A percentile compares a stretch with the other conserved stretches of the same genome.
Evolutionary conservation across 2,797 vertebrate genomes (phyloP).

Genomic region (Natrix natrix): DNA sequence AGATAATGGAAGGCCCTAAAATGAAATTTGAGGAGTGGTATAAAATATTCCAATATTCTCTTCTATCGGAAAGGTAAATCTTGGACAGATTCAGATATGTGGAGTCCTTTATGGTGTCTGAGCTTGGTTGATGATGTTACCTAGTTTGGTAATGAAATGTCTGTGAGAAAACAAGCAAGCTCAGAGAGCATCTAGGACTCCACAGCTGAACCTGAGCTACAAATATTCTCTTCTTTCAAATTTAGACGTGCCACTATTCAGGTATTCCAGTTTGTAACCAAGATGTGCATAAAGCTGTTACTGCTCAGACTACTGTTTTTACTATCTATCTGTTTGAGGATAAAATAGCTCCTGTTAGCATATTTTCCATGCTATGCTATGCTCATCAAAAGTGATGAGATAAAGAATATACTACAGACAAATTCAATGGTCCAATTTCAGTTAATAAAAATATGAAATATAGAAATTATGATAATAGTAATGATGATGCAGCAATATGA

Average conservation of each 20-base stretch:
- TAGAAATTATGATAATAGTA: neutral
- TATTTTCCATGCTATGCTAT: slow-evolving; percentile 46
- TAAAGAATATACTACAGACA: slow-evolving; percentile 59
- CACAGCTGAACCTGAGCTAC: too few relatives aligned
- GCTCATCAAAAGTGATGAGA: slow-evolving; percentile 60
- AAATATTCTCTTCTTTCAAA: too few relatives aligned
- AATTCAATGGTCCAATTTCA: slow-evolving; percentile 65
- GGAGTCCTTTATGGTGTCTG: too few relatives aligned
- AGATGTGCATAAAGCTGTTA: slow-evolving; percentile 34
- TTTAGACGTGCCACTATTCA: neutral
- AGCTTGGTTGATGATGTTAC: too few relatives aligned
- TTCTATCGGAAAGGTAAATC: neutral
- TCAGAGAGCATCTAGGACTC: too few relatives aligned
- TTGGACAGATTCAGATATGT: neutral
- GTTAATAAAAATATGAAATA: slow-evolving; percentile 55
- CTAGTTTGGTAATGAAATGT: too few relatives aligned
- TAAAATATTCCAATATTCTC: neutral
- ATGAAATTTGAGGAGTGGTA: neutral
- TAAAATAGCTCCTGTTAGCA: slow-evolving; percentile 53
- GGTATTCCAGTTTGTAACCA: too few relatives aligned
- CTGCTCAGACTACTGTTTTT: slow-evolving; percentile 60
- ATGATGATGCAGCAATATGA: slow-evolving; percentile 43
- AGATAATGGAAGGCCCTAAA: neutral
- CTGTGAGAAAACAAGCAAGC: too few relatives aligned
- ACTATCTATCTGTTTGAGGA: slow-evolving; percentile 59